These are phyloP conservation scores for Orthonevra nobilis DNA, from an alignment of 2,888 invertebrate genomes.

Conservation along the genomic window DNA sequence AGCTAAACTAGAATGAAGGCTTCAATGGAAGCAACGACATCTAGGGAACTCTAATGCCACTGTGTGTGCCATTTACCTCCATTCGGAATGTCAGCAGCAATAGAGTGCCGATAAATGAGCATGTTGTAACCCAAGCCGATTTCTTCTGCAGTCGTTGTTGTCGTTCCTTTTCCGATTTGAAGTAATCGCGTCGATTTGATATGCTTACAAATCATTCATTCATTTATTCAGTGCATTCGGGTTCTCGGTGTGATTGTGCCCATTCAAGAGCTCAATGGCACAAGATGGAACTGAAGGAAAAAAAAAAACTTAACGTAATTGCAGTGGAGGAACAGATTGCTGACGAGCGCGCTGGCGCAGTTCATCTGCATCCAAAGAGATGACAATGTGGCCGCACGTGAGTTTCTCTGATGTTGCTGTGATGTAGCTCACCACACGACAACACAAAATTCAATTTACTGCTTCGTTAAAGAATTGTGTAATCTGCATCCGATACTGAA, in stretches of 20 bases:
- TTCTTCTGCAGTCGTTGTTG: slow-evolving; percentile 14
- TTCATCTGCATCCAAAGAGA: slow-evolving; percentile 1
- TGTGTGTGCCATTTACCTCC: slow-evolving; percentile 42
- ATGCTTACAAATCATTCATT: slow-evolving; percentile 56
- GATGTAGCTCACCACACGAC: slow-evolving; percentile 2
- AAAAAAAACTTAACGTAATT: slow-evolving; percentile 56
- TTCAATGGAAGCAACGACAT: slow-evolving; percentile 34
- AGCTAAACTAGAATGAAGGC: neutral
- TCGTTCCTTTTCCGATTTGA: slow-evolving; percentile 32
- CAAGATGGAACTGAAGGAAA: slow-evolving; percentile 12
- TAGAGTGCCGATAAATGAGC: neutral
- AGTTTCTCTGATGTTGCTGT: too few relatives aligned
- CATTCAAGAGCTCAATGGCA: slow-evolving; percentile 25
- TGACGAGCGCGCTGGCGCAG: neutral
- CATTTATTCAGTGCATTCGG: slow-evolving; percentile 6
- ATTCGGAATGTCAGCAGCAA: slow-evolving; percentile 13
- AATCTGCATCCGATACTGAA: slow-evolving; percentile 41
- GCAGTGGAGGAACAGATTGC: slow-evolving; percentile 34
- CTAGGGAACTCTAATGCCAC: slow-evolving; percentile 46
- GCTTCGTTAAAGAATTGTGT: slow-evolving; percentile 54
- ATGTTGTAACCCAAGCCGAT: slow-evolving; percentile 58
- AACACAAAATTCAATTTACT: slow-evolving; percentile 56
- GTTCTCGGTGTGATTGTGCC: slow-evolving; percentile 6
- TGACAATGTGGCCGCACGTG: slow-evolving; percentile 3
- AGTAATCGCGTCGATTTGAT: slow-evolving; percentile 62